Evolutionary conservation across 2,888 invertebrate genomes (phyloP).

Genomic region (Idaea dimidiata): DNA sequence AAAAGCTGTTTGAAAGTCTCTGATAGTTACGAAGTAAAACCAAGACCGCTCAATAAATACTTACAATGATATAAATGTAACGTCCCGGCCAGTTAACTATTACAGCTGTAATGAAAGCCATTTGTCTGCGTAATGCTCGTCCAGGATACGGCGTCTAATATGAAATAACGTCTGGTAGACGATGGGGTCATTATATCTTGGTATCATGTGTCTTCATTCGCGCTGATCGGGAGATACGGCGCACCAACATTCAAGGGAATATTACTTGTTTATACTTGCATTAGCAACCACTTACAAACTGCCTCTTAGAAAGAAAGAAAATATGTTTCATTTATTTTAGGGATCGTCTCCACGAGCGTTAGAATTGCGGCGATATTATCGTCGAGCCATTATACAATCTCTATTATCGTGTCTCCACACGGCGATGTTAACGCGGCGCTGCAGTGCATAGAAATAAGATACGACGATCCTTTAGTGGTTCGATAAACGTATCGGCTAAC

Average conservation of each 20-base stretch:
- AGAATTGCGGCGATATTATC: no score
- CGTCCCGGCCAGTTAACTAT: constrained; percentile 35
- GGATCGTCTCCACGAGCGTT: no score
- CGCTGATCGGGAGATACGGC: constrained; percentile 64
- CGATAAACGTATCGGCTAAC: no score
- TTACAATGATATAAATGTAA: constrained; percentile 12
- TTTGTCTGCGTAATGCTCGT: constrained; percentile 69
- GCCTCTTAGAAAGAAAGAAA: not conserved
- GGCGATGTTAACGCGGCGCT: no score
- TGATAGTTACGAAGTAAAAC: constrained; percentile 4
- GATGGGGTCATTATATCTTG: constrained; percentile 54
- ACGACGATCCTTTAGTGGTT: no score
- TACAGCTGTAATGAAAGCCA: constrained; percentile 60
- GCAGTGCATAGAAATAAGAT: no score
- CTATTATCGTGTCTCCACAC: no score
- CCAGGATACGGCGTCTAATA: constrained; percentile 64
- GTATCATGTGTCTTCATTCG: constrained; percentile 57
- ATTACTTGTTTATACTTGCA: constrained; percentile 1
- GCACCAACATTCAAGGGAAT: constrained; percentile 1
- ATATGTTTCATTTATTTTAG: not conserved
- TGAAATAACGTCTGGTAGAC: constrained; percentile 62
- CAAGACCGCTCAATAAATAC: constrained; percentile 14
- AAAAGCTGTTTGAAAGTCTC: no score
- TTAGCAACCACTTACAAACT: no score
- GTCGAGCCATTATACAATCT: no score